Evolutionary conservation across 1,140 invertebrate genomes (phyloP), one percentile per base, ranked within the genome.

Genomic region (Papilio xuthus): DNA sequence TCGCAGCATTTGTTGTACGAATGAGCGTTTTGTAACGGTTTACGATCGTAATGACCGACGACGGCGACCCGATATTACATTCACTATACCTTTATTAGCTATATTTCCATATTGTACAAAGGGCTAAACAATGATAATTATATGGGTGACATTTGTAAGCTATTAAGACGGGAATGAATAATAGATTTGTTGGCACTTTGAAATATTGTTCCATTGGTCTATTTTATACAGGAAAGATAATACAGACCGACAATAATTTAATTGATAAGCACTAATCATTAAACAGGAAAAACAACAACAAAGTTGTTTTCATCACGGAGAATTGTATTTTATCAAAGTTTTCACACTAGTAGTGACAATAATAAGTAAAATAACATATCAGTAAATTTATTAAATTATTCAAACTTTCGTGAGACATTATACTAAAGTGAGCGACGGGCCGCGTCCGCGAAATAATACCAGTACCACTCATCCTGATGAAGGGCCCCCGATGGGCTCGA

Each of bases 31-130:
- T 81, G 80, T 80, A 81, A 72, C 70, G 77, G 75, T 86, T 83
- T 80, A 86, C 83, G 87, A 87, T 87, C 81, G 79, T 81, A 86
- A 85, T 83, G 81, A 84, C 82, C 84, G 84, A 84, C 83, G 82
- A 85, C 72, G 78, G 80, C 74, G 77, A 77, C 53, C 60, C 78
- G 28, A 76, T 78, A 82, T 80, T 84, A 88, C 79, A 78, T 83
- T 63, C 60, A 63, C 82, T 79, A 78, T 56, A 77, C 77, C 74
- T 79, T 81, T 79, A 81, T 83, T 82, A 81, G 77, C 73, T 79
- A 71, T 80, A 82, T 84, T 86, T 84, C 28, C 78, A 83, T 77
- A 79, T 76, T 75, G 75, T 77, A 82, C 83, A 88, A 88, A 84
- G 83, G 82, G 80, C 80, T 81, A 41, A 41, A 63, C 50, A 70